phyloP scores from a whole-genome alignment of 1,140 invertebrate species.

The Pollicipes pollicipes region DNA sequence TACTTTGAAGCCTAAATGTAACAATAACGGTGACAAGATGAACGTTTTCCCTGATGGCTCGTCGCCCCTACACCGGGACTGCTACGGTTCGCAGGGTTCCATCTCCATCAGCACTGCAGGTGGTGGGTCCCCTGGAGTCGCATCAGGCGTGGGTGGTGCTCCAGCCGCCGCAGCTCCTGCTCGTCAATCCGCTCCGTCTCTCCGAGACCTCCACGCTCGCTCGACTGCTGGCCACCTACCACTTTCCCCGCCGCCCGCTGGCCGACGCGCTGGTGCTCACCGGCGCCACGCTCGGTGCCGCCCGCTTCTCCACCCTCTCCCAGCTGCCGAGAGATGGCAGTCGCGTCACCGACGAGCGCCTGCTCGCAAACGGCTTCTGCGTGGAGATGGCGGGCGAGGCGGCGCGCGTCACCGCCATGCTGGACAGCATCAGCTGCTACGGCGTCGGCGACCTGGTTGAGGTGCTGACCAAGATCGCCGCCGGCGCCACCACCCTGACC shows the following conservation, averaged over 20 bases:
- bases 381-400: background rate
- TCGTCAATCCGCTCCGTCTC: background rate
- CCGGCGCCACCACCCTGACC: background rate
- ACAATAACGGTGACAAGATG: too few species aligned
- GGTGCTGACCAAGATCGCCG: background rate
- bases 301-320: background rate
- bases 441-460: background rate
- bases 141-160: background rate
- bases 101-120: too few species aligned
- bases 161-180: background rate
- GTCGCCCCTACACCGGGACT: too few species aligned
- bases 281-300: background rate
- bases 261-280: background rate
- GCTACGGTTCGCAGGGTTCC: too few species aligned
- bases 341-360: background rate
- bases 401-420: background rate
- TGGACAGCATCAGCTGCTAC: background rate
- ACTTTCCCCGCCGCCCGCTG: background rate
- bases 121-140: background rate
- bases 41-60: too few species aligned
- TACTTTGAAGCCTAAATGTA: too few species aligned
- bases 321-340: background rate
- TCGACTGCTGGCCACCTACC: background rate
- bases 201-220: background rate
- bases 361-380: background rate